Conservation (phyloP, 2,888 invertebrate genomes). For the Lutraria lutraria region DNA sequence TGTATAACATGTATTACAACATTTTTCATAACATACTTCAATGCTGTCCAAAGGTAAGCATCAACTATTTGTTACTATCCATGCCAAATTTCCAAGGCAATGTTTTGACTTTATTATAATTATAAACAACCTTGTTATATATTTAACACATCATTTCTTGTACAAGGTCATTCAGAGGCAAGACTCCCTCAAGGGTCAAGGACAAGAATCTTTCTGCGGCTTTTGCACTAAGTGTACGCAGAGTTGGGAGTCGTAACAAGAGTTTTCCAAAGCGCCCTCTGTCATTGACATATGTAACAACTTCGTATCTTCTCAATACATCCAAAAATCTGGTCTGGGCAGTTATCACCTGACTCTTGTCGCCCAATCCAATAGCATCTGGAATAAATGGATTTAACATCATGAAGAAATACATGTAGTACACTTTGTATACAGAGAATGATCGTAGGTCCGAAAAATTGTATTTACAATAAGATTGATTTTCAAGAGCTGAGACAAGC, state of each 20-base stretch:
- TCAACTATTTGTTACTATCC: too few species aligned
- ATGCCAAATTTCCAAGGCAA: too few species aligned
- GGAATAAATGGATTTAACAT: conserved; percentile 31
- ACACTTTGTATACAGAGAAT: too few species aligned
- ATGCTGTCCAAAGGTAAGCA: too few species aligned
- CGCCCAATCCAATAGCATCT: conserved; percentile 85
- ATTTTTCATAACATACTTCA: too few species aligned
- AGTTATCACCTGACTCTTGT: conserved; percentile 80
- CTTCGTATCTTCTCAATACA: conserved; percentile 83
- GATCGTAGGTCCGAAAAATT: too few species aligned
- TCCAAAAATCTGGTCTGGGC: conserved; percentile 85
- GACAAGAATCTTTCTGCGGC: conserved; percentile 86
- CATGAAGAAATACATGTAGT: too few species aligned
- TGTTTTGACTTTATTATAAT: neutral
- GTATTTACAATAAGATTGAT: too few species aligned
- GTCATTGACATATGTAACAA: conserved; percentile 79
- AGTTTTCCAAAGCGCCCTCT: conserved; percentile 84
- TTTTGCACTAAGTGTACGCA: conserved; percentile 85
- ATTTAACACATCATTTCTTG: conserved; percentile 85
- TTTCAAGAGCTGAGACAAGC: too few species aligned
- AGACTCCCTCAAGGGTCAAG: conserved; percentile 84
- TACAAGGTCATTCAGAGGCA: conserved; percentile 85
- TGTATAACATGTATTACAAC: too few species aligned
- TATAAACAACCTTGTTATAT: neutral
- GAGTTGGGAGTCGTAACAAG: conserved; percentile 84